Base-by-base conservation (phyloP, 2,888 invertebrate genomes). In the Polyommatus icarus region DNA sequence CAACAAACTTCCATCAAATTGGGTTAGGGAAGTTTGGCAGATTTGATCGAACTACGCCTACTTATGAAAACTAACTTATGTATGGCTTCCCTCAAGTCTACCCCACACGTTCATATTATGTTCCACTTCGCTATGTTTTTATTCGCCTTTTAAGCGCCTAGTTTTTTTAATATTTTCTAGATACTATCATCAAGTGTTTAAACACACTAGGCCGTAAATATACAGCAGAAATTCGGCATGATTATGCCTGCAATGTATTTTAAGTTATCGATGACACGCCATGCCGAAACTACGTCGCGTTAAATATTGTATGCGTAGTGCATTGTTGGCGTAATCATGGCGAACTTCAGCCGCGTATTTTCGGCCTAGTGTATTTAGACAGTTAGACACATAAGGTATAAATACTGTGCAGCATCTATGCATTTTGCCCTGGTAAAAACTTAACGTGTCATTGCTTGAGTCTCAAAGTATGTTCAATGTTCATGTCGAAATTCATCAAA, bases 1-100 rank as follows among this genome's bases (percentile, higher is more conserved):
- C 76, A 46, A 72, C 76, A 78, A 80, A 80, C 78, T 80, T 76
- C 77, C 78, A 79, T 79, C 81, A 78, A 79, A 79, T 78, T 80
- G 76, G 77, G 78, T 81, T 79, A 77, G 78, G 12, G 50, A 79
- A 79, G 73, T 79, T 80, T 71, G 54, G 71, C 29, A 76, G 57
- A 29, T 75, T 77, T 76, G 71, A 77, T 75, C 46, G 75, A 78
- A 57, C 46, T 40, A 46, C 40, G 72, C 57, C 36, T 29, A 75
- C 75, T 75, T 75, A 75, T 75, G 50, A 54, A 75, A 75, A 75
- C 75, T 75, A 75, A 75, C 75, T 75, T 75, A 54, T 50, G 29
- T 75, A 54, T 50, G 73, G 18, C 75, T 75, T 18, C 73, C 73
- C 73, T 73, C 73, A 50, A 46, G 5, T 18, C 54, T 18, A 18